phyloP scores from a whole-genome alignment of 37 sponge, comb jelly and placozoan species.

The Geodia barretti region DNA sequence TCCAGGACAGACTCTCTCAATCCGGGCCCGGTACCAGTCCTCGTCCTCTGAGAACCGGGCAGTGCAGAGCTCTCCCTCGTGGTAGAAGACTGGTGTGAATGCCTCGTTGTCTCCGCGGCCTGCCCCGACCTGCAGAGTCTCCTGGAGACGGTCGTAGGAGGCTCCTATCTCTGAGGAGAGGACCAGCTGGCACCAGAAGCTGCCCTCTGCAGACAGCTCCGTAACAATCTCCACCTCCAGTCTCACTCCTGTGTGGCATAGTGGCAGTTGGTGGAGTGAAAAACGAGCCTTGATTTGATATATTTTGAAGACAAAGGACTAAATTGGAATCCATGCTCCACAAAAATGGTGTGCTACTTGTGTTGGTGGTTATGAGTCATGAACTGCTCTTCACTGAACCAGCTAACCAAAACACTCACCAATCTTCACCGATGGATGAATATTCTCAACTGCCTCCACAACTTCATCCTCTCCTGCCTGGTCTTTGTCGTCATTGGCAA shows the following conservation, averaged over 20 bases:
- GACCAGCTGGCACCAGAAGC: not conserved
- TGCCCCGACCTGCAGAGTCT: not conserved
- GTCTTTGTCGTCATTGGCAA: too few species aligned
- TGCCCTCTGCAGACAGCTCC: not conserved
- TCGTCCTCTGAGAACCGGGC: not conserved
- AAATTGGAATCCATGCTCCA: too few species aligned
- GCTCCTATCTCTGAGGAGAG: not conserved
- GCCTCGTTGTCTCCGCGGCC: not conserved
- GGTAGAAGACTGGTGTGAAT: not conserved
- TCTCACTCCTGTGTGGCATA: not conserved
- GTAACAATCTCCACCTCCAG: not conserved
- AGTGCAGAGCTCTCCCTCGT: not conserved
- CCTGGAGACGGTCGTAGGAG: not conserved
- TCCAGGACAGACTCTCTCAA: not conserved
- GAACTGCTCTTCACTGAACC: too few species aligned
- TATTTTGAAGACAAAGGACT: too few species aligned
- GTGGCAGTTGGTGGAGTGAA: too few species aligned
- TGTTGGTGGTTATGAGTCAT: too few species aligned
- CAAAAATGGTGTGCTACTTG: too few species aligned
- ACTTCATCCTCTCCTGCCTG: too few species aligned
- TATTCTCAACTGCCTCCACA: too few species aligned
- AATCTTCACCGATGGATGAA: too few species aligned
- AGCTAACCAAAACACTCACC: too few species aligned
- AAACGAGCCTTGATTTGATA: too few species aligned
- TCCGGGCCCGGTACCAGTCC: not conserved